These are phyloP conservation scores for Drosophila ogumai DNA, from an alignment of 1,140 invertebrate species.

Conservation along the genomic window DNA sequence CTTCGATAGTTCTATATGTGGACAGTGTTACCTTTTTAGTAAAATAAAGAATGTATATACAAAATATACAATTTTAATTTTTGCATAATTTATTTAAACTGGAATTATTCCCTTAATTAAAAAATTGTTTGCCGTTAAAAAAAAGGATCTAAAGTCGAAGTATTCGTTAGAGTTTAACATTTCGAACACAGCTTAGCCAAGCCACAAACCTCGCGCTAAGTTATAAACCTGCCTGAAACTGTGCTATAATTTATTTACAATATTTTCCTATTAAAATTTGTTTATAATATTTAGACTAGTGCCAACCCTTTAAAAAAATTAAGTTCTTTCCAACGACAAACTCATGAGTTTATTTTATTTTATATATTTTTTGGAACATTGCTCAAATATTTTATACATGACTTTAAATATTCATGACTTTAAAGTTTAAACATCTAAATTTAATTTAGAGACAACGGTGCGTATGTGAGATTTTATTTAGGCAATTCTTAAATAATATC, in stretches of 20 bases:
- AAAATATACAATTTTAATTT: not conserved
- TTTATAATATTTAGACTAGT: not conserved
- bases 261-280: not conserved
- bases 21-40: not conserved
- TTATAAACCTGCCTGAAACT: not conserved
- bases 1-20: conserved; percentile 4
- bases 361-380: no score
- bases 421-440: no score
- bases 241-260: not conserved
- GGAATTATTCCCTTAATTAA: not conserved
- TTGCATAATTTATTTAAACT: not conserved
- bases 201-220: not conserved
- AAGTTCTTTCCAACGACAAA: no score
- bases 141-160: not conserved
- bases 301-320: conserved; percentile 18
- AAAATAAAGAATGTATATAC: not conserved
- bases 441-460: not conserved
- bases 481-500: not conserved
- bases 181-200: not conserved
- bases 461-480: not conserved
- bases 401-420: no score
- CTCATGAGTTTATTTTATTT: no score
- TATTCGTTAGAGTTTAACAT: not conserved
- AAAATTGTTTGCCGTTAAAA: not conserved
- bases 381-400: no score